A percentile compares a stretch with the other conserved stretches of the same genome.
phyloP scores from a whole-genome alignment of 2,797 vertebrate genomes.

The Microctenopoma steveboyesi region DNA sequence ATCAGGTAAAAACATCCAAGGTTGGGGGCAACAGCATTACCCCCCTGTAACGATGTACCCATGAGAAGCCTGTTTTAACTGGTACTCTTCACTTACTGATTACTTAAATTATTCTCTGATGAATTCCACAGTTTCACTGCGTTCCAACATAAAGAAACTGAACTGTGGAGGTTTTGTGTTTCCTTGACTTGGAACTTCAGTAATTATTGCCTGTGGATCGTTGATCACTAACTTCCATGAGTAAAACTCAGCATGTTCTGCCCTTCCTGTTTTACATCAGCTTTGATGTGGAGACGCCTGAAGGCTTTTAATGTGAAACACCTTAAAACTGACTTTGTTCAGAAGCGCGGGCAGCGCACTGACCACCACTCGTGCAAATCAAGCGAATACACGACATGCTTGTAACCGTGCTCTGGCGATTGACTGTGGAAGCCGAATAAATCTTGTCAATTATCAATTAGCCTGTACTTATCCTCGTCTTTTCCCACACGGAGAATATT shows the following conservation, averaged over 20 bases:
- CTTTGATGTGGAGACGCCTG: no score
- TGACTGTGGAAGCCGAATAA: slow-evolving; percentile 67
- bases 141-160: no score
- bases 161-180: no score
- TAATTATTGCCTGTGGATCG: background rate
- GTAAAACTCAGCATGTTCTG: background rate
- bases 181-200: no score
- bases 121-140: no score
- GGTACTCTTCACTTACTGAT: background rate
- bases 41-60: background rate
- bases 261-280: slow-evolving; percentile 5
- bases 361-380: slow-evolving; percentile 24
- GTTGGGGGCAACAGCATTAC: background rate
- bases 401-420: slow-evolving; percentile 57
- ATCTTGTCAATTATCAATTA: slow-evolving; percentile 74
- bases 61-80: background rate
- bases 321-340: background rate
- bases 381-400: slow-evolving; percentile 37
- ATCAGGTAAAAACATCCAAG: background rate
- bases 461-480: slow-evolving; percentile 59
- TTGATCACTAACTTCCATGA: background rate
- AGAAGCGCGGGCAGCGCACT: slow-evolving; percentile 7
- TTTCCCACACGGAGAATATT: slow-evolving; percentile 52
- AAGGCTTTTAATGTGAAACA: background rate
- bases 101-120: background rate